Evolutionary conservation across 2,888 invertebrate genomes (phyloP).

Genomic region (Tipula confusa): DNA sequence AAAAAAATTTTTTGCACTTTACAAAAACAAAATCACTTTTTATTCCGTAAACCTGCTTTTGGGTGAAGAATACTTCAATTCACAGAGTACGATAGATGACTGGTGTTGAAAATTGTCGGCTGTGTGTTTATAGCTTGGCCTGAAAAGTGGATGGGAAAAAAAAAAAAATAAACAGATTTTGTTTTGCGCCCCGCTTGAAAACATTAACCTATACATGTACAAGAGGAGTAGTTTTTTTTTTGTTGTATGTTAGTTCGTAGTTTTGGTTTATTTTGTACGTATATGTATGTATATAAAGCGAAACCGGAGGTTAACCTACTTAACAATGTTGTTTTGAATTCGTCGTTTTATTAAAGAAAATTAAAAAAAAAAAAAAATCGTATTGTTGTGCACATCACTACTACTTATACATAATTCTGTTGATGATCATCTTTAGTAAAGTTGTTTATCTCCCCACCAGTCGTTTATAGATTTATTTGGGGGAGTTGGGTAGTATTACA

Average conservation of each 20-base stretch:
- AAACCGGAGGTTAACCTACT: conserved; percentile 31
- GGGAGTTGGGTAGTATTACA: neutral
- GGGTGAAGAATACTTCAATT: neutral
- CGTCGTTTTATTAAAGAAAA: conserved; percentile 3
- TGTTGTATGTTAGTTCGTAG: too few relatives aligned
- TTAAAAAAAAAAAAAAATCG: neutral
- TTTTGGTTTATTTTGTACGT: neutral
- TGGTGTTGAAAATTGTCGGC: conserved; percentile 48
- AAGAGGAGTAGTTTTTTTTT: neutral
- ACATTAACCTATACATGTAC: neutral
- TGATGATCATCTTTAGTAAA: neutral
- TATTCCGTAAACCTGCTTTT: neutral
- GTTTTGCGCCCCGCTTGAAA: conserved; percentile 34
- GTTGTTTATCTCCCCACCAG: neutral
- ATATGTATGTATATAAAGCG: neutral
- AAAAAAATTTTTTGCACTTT: neutral
- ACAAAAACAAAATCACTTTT: neutral
- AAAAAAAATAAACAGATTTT: conserved; percentile 36
- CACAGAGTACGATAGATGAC: conserved; percentile 45
- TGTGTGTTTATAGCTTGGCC: conserved; percentile 50
- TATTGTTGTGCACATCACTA: neutral
- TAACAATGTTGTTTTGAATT: conserved; percentile 25
- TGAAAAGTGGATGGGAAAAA: conserved; percentile 38
- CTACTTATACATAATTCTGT: neutral
- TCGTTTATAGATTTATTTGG: neutral